phyloP scores from a whole-genome alignment of 1,140 invertebrate genomes.

The Lutraria rhynchaena region DNA sequence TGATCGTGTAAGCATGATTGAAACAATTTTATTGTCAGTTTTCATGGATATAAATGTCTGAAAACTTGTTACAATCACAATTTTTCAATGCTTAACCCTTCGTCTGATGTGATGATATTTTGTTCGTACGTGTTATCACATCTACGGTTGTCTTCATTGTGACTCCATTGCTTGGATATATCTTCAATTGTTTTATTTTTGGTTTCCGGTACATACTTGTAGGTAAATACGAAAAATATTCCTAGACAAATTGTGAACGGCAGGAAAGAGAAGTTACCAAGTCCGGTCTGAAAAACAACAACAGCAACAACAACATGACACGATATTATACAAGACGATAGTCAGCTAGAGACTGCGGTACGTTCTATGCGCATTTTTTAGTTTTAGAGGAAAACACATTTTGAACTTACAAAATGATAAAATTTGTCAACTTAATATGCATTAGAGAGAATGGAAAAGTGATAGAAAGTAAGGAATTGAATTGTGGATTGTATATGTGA shows the following conservation, averaged over 20 bases:
- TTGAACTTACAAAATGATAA: background rate
- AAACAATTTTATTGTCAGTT: too few species aligned
- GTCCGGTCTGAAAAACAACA: conserved; percentile 67
- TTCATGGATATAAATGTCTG: too few species aligned
- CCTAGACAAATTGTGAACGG: conserved; percentile 80
- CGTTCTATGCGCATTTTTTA: too few species aligned
- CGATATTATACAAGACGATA: background rate
- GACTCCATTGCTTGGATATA: conserved; percentile 67
- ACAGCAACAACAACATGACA: background rate
- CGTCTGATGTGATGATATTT: too few species aligned
- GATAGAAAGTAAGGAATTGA: background rate
- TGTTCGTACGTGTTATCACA: too few species aligned
- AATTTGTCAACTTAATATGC: background rate
- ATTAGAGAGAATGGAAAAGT: too few species aligned
- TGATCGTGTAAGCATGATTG: too few species aligned
- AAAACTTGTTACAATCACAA: too few species aligned
- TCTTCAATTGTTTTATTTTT: conserved; percentile 79
- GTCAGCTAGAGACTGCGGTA: too few species aligned
- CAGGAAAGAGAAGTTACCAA: conserved; percentile 84
- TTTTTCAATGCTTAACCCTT: too few species aligned
- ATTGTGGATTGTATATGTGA: too few species aligned
- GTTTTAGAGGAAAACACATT: background rate
- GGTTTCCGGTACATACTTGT: conserved; percentile 79
- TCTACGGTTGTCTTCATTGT: too few species aligned
- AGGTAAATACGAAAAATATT: conserved; percentile 78